Evolutionary conservation across 2,888 invertebrate species (phyloP).

Genomic region (Luffia ferchaultella): DNA sequence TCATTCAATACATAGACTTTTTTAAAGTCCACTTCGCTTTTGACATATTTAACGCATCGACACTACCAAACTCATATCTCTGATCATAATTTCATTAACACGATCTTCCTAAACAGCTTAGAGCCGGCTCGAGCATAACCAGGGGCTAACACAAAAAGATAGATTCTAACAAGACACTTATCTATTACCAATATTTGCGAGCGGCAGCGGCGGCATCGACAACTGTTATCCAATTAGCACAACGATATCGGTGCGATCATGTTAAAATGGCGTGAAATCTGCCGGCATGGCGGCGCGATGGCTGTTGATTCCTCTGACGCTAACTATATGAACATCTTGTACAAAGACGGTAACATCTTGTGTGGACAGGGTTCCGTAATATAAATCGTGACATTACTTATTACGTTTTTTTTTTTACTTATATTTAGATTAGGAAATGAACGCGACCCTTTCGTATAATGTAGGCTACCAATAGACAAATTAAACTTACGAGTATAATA

Average conservation of each 20-base stretch:
- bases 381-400: too few species aligned
- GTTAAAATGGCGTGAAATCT: constrained; percentile 26
- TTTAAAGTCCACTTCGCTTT: too few species aligned
- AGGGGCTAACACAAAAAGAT: constrained; percentile 7
- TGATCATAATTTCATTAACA: neutral
- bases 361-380: too few species aligned
- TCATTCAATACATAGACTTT: too few species aligned
- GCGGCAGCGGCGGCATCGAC: constrained; percentile 8
- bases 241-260: constrained; percentile 23
- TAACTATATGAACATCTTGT: too few species aligned
- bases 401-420: too few species aligned
- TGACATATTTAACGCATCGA: neutral
- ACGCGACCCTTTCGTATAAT: too few species aligned
- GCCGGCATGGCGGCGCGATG: constrained; percentile 17
- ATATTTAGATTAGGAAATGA: too few species aligned
- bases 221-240: constrained; percentile 32
- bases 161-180: constrained; percentile 8
- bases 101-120: neutral
- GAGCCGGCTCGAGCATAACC: neutral
- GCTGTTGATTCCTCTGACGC: too few species aligned
- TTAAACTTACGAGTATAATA: too few species aligned
- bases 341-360: too few species aligned
- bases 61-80: neutral
- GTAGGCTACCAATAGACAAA: too few species aligned
- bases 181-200: constrained; percentile 9